A percentile compares a stretch with the other conserved stretches of the same genome.
These are phyloP conservation scores for Torymus aiolomorphi DNA, from an alignment of 2,888 invertebrate species.

Conservation along the genomic window DNA sequence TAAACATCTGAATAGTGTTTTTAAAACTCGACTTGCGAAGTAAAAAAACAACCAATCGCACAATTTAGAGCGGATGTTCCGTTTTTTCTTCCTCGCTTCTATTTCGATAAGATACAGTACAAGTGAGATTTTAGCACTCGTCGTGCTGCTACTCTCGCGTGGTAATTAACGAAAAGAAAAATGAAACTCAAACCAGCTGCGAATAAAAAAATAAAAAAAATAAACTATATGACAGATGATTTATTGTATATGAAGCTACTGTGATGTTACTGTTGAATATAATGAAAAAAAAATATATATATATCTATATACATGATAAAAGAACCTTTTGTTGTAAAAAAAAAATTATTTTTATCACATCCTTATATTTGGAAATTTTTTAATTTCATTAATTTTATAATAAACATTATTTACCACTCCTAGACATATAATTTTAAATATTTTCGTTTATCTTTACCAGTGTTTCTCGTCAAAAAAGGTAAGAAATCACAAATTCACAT, in stretches of 20 bases:
- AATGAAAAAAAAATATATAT: constrained; percentile 61
- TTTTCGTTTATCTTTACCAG: too few species aligned
- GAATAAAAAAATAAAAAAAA: constrained; percentile 57
- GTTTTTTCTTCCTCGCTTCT: constrained; percentile 30
- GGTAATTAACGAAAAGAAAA: constrained; percentile 64
- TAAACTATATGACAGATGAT: constrained; percentile 67
- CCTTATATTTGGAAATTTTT: too few species aligned
- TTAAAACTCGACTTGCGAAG: constrained; percentile 11
- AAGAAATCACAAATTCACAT: constrained; percentile 46
- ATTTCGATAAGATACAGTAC: constrained; percentile 33
- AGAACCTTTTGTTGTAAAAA: neutral
- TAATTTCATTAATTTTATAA: too few species aligned
- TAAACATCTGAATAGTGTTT: constrained; percentile 29
- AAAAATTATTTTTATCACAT: too few species aligned
- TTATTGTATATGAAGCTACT: constrained; percentile 75
- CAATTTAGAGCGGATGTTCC: constrained; percentile 27
- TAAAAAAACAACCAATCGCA: constrained; percentile 43
- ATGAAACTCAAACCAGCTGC: constrained; percentile 57
- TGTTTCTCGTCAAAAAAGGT: constrained; percentile 17
- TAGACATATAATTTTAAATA: too few species aligned
- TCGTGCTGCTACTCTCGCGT: constrained; percentile 66
- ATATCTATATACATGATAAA: constrained; percentile 60
- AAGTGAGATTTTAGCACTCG: constrained; percentile 63
- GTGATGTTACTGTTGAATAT: constrained; percentile 76
- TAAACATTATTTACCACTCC: too few species aligned